Conservation (phyloP, 2,113 vertebrate genomes). For the Campylomormyrus tamandua region DNA sequence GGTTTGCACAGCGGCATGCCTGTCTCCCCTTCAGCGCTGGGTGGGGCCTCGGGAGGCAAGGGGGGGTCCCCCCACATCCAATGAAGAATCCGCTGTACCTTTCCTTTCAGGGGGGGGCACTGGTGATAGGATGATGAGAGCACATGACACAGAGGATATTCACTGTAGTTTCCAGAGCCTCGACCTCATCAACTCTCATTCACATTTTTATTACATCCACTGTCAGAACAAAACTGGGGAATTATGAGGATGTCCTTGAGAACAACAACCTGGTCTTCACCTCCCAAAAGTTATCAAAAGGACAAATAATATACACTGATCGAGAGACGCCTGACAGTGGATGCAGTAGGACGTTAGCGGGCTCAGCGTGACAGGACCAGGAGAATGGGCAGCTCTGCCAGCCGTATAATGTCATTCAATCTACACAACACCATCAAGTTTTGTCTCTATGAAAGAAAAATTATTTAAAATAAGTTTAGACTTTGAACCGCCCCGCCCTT, state of each 20-base stretch:
- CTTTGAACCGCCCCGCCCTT: not conserved
- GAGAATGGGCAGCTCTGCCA: not conserved
- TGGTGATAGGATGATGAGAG: constrained; percentile 33
- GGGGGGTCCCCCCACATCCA: constrained; percentile 90
- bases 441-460: not conserved
- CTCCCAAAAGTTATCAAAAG: not conserved
- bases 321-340: not conserved
- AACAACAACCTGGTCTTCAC: not conserved
- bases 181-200: not conserved
- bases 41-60: constrained; percentile 47
- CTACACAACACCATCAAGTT: not conserved
- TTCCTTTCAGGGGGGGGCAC: constrained; percentile 96
- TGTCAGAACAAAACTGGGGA: not conserved
- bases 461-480: not conserved
- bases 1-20: constrained; percentile 57
- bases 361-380: not conserved
- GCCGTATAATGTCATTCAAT: not conserved
- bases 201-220: not conserved
- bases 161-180: not conserved
- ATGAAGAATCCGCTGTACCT: constrained; percentile 93
- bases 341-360: not conserved
- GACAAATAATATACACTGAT: not conserved
- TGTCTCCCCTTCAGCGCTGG: constrained; percentile 45
- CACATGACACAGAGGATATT: not conserved
- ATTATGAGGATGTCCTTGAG: not conserved